Evolutionary conservation across 2,888 invertebrate genomes (phyloP).

Genomic region (Saturnia pavonia): DNA sequence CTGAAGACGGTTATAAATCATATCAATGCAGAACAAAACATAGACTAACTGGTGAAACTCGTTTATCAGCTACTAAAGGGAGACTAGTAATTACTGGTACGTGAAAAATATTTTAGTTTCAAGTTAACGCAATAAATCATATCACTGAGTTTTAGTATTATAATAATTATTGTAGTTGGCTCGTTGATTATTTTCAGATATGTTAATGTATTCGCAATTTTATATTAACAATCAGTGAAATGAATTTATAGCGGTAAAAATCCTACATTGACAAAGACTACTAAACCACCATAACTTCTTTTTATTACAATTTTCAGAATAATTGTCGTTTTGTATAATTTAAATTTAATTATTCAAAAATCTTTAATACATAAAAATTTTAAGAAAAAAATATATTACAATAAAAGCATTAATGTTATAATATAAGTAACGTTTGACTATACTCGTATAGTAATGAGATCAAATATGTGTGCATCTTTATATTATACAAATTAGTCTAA

Average conservation of each 20-base stretch:
- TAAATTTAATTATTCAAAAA: background rate
- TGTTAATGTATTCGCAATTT: background rate
- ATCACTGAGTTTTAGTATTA: conserved; percentile 24
- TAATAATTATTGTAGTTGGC: background rate
- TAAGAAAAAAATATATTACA: too few relatives aligned
- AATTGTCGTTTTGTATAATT: background rate
- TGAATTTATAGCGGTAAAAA: conserved; percentile 21
- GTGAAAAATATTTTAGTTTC: conserved; percentile 47
- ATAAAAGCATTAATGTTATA: too few relatives aligned
- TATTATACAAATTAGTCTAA: background rate
- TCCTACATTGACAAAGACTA: conserved; percentile 26
- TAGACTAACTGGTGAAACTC: conserved; percentile 94
- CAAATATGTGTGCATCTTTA: background rate
- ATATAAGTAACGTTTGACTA: too few relatives aligned
- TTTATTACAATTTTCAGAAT: background rate
- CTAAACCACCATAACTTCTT: background rate
- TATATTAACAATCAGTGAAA: conserved; percentile 11
- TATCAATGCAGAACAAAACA: conserved; percentile 97
- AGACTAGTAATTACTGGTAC: conserved; percentile 97
- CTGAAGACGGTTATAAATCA: conserved; percentile 96
- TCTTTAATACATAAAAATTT: background rate
- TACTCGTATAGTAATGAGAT: too few relatives aligned
- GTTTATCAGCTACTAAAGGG: conserved; percentile 96
- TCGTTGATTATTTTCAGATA: background rate
- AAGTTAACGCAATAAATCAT: conserved; percentile 38